Evolutionary conservation across 1,140 invertebrate genomes (phyloP).

Genomic region (Hylaeus volcanicus): DNA sequence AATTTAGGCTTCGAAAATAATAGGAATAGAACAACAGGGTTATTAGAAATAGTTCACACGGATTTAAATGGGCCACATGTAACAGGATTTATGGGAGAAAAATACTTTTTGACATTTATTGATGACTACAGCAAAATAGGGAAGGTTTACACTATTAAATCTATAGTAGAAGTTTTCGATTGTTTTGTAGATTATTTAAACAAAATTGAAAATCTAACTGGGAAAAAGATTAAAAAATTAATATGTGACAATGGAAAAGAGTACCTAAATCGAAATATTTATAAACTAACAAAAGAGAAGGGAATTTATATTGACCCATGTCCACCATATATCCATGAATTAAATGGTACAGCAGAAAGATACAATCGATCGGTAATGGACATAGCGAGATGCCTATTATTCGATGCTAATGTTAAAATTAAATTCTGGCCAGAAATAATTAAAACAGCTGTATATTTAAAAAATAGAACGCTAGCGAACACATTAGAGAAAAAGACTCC

Average conservation of each 20-base stretch:
- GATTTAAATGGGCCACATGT: conserved; percentile 12
- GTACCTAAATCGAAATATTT: background rate
- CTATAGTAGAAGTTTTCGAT: background rate
- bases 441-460: conserved; percentile 1
- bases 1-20: background rate
- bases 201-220: background rate
- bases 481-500: conserved; percentile 5
- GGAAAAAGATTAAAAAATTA: background rate
- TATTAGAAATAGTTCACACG: background rate
- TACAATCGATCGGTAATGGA: conserved; percentile 18
- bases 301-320: background rate
- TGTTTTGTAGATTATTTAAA: conserved; percentile 6
- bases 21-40: too few relatives aligned
- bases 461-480: background rate
- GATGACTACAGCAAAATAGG: conserved; percentile 29
- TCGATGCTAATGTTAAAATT: conserved; percentile 32
- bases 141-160: conserved; percentile 2
- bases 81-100: background rate
- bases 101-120: conserved; percentile 37
- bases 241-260: conserved; percentile 2
- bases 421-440: conserved; percentile 48
- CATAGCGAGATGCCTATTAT: background rate
- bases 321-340: conserved; percentile 32
- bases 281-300: background rate
- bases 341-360: conserved; percentile 36